Conservation (phyloP, 2,113 vertebrate species). For the Rynchops niger region DNA sequence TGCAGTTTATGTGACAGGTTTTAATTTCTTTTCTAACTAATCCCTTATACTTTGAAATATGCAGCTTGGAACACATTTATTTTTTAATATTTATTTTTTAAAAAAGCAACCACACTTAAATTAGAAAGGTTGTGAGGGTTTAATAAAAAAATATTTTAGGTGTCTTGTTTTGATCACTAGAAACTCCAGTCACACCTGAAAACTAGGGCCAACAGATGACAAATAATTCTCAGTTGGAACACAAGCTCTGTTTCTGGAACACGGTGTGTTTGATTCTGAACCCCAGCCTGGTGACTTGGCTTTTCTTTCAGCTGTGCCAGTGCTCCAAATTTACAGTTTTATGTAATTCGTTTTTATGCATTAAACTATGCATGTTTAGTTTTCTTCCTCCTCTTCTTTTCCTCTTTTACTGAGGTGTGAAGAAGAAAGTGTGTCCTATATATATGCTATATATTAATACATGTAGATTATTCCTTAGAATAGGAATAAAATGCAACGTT, state of each 20-base stretch:
- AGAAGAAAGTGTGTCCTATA: background rate
- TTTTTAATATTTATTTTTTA: background rate
- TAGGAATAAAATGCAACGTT: background rate
- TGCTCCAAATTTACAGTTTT: background rate
- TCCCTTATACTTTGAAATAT: background rate
- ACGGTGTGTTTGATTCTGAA: background rate
- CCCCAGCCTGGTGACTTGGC: constrained; percentile 1
- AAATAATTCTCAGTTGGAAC: background rate
- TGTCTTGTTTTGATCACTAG: background rate
- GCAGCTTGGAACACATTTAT: background rate
- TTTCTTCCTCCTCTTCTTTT: background rate
- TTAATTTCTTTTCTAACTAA: background rate
- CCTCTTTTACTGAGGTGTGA: background rate
- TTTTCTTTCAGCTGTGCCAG: background rate
- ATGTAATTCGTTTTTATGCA: background rate
- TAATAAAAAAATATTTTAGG: background rate
- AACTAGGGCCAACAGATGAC: background rate
- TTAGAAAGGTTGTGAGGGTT: background rate
- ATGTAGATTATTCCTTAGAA: background rate
- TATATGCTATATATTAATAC: background rate
- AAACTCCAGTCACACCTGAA: background rate
- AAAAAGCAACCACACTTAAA: background rate
- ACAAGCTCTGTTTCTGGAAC: background rate
- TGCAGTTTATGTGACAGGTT: background rate
- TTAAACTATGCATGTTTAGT: background rate